These are phyloP conservation scores for Illadopsis cleaveri DNA, from an alignment of 2,113 vertebrate species.

Conservation along the genomic window DNA sequence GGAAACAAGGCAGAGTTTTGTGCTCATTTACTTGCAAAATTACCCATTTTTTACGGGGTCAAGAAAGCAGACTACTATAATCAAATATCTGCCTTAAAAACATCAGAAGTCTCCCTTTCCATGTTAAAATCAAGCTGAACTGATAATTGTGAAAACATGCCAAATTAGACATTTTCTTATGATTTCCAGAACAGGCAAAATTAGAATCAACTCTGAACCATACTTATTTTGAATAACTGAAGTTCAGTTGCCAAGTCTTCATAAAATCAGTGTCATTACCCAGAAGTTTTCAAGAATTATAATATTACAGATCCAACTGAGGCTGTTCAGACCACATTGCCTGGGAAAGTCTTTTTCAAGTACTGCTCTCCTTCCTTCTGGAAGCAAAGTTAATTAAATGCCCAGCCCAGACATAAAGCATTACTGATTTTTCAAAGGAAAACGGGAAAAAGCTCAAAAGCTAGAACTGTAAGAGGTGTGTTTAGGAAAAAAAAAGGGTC, in stretches of 20 bases:
- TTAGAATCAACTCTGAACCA: not conserved
- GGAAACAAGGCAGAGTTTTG: not conserved
- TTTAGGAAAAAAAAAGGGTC: not conserved
- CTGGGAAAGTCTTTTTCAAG: not conserved
- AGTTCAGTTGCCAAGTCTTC: not conserved
- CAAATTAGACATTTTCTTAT: not conserved
- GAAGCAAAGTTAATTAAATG: slow-evolving; percentile 27
- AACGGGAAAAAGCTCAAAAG: slow-evolving; percentile 17
- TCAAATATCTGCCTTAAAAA: not conserved
- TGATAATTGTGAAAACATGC: not conserved
- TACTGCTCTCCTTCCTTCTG: not conserved
- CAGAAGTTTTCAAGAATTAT: not conserved
- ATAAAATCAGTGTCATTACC: not conserved
- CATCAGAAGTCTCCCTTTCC: not conserved
- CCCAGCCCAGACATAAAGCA: not conserved
- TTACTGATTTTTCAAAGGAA: not conserved
- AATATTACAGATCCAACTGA: not conserved
- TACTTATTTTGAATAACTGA: not conserved
- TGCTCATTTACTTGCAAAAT: not conserved
- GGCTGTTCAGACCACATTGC: not conserved
- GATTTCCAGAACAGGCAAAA: not conserved
- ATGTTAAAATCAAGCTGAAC: not conserved
- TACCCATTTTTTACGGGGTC: not conserved
- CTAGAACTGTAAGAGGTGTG: not conserved
- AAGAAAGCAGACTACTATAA: not conserved